Conservation (phyloP, 2,113 vertebrate genomes). For the Glaucidium brasilianum region DNA sequence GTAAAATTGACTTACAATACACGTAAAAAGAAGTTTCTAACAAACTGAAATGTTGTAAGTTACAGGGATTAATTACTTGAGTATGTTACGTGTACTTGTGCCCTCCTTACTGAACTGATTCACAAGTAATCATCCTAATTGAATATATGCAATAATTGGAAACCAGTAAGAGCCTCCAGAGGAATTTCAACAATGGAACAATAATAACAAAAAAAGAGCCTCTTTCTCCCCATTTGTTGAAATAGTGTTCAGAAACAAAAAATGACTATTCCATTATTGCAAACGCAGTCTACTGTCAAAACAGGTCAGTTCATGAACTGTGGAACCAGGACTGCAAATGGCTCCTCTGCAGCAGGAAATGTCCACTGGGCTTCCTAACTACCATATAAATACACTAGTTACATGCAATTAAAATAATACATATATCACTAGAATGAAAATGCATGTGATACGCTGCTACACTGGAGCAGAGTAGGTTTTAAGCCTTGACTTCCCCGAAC, state of each 20-base stretch:
- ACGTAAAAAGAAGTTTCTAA: not conserved
- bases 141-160: not conserved
- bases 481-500: not conserved
- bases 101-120: not conserved
- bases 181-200: not conserved
- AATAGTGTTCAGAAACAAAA: not conserved
- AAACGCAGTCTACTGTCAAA: not conserved
- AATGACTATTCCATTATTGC: not conserved
- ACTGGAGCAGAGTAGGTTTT: not conserved
- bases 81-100: not conserved
- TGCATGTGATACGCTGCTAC: not conserved
- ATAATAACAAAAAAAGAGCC: not conserved
- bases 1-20: conserved; percentile 14
- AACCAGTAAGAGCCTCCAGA: not conserved
- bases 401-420: not conserved
- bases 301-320: not conserved
- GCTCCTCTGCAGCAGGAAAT: conserved; percentile 45
- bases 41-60: conserved; percentile 44
- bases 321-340: not conserved
- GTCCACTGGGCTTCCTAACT: conserved; percentile 22
- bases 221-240: not conserved
- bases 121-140: not conserved
- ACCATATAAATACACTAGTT: not conserved
- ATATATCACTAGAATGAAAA: not conserved
- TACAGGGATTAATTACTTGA: conserved; percentile 14